Evolutionary conservation across 1,140 invertebrate genomes (phyloP), one percentile per base, ranked within the genome.

Genomic region (Heliconius himera): DNA sequence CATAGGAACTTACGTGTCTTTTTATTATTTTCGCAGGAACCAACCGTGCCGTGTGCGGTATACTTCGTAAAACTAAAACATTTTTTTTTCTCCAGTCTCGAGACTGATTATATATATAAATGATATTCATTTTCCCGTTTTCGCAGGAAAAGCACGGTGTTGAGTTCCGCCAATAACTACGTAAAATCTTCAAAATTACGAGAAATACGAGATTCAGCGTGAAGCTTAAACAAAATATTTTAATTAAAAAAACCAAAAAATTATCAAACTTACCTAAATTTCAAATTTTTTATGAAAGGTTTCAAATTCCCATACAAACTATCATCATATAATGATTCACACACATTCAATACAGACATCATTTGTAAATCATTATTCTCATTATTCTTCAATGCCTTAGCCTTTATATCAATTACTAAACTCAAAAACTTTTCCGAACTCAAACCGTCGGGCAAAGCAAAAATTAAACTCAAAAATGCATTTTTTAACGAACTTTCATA

Each of bases 391-490:
- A 89, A 73, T 0, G 84, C 84, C 60, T 93, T 93, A 0, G 90
- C 87, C 41, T 94, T 94, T 5, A 94, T 87, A 79, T 94, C 92
- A 79, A 93, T 91, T 0, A 91, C 90, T 29, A 94, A 76, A 77
- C 88, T 90, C 86, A 93, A 90, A 78, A 89, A 86, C 54, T 94
- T 94, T 18, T 93, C 90, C 0, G 84, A 81, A 13, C 51, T 78
- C 11, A 92, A 49, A 0, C 82, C 83, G 6, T 89, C 81, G 1
- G 86, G 84, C 26, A 83, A 60, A 1, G 88, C 82, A 46, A 91
- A 92, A 9, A 91, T 79, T 16, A 92, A 70, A 60, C 91, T 92
- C n/a, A 93, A 82, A 81, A 78, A 94, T 2, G 91, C 91, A 82
- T 89, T 89, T 22, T 85, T 76, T 6, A 93, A 77, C 0, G 92